Percentiles rank a stretch among this genome's conserved stretches.
phyloP scores from a whole-genome alignment of 2,113 vertebrate genomes.

The Nerophis ophidion region DNA sequence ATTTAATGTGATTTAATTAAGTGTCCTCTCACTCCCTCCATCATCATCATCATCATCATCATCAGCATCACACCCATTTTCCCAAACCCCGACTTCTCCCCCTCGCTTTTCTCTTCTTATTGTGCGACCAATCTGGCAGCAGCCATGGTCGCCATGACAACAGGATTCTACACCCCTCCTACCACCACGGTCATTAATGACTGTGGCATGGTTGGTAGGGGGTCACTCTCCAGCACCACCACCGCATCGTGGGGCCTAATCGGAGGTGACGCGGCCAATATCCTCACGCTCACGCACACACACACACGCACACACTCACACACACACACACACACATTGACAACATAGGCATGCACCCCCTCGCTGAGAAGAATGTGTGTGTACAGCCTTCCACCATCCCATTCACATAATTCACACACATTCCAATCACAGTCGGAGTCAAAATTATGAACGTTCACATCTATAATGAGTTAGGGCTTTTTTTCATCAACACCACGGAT shows the following conservation, averaged over 20 bases:
- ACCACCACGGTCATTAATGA: conserved; percentile 51
- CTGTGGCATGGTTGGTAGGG: conserved; percentile 64
- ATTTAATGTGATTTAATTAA: too few relatives aligned
- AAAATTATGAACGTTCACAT: too few relatives aligned
- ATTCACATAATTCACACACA: conserved; percentile 48
- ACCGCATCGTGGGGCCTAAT: conserved; percentile 58
- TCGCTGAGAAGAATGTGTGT: conserved; percentile 20
- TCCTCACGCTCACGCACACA: conserved; percentile 28
- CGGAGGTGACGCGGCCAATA: conserved; percentile 67
- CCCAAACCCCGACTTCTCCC: conserved; percentile 34
- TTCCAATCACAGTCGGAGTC: conserved; percentile 12
- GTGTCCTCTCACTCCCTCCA: conserved; percentile 4
- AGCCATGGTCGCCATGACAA: conserved; percentile 67
- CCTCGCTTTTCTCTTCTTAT: conserved; percentile 51
- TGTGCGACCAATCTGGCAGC: conserved; percentile 69
- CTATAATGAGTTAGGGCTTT: too few relatives aligned
- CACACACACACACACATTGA: conserved; percentile 3
- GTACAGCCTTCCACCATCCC: conserved; percentile 5
- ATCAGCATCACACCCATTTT: conserved; percentile 23
- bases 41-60: conserved; percentile 3
- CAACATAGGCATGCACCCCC: conserved; percentile 20
- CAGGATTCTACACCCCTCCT: conserved; percentile 54
- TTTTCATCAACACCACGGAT: too few relatives aligned
- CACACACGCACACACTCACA: too few relatives aligned
- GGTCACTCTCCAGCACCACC: conserved; percentile 56